These are phyloP conservation scores for Saiga tatarica DNA, from an alignment of 2,113 vertebrate genomes.

Conservation along the genomic window DNA sequence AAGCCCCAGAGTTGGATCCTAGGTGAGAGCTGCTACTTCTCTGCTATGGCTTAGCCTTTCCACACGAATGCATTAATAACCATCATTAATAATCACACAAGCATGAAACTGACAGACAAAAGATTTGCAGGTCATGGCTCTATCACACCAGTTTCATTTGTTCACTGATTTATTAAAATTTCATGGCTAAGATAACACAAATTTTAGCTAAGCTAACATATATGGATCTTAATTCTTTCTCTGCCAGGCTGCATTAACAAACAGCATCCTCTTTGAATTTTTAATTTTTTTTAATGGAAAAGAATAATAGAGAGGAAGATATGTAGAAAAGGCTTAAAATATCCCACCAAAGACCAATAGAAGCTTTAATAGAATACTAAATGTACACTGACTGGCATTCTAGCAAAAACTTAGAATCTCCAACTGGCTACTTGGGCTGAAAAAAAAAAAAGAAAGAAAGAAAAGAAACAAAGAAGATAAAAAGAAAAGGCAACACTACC, in stretches of 20 bases:
- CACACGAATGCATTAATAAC: slow-evolving; percentile 60
- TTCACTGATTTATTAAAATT: slow-evolving; percentile 73
- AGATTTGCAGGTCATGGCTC: slow-evolving; percentile 70
- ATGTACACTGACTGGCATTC: background rate
- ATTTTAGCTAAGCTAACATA: slow-evolving; percentile 23
- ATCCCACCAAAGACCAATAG: background rate
- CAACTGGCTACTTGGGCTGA: background rate
- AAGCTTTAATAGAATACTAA: background rate
- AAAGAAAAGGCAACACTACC: background rate
- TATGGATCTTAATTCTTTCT: slow-evolving; percentile 30
- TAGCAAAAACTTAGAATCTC: background rate
- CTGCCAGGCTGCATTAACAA: background rate
- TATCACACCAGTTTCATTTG: slow-evolving; percentile 63
- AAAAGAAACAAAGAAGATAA: background rate
- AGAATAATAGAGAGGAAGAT: background rate
- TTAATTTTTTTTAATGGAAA: background rate
- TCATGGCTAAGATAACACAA: slow-evolving; percentile 57
- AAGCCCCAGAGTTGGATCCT: background rate
- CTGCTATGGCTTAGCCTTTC: slow-evolving; percentile 66
- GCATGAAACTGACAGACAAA: slow-evolving; percentile 60
- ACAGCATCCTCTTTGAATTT: background rate
- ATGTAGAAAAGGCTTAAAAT: slow-evolving; percentile 34
- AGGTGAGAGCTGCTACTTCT: slow-evolving; percentile 28
- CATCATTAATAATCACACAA: slow-evolving; percentile 73
- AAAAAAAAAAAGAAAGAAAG: background rate